Conservation (phyloP, 2,888 invertebrate genomes). For the Eupithecia abbreviata region DNA sequence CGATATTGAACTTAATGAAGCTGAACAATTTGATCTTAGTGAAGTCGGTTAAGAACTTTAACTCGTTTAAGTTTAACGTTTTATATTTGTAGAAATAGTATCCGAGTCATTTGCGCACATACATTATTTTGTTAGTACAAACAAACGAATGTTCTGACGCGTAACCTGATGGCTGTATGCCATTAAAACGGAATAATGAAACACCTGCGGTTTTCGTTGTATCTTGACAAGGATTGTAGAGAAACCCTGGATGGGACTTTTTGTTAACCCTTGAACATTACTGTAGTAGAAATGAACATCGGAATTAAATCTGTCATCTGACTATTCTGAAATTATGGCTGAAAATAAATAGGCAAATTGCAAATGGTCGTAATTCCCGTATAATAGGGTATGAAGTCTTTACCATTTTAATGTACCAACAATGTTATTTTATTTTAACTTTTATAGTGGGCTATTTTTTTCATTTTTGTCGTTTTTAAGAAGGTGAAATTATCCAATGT, state of each 20-base stretch:
- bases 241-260: neutral
- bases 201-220: conserved; percentile 77
- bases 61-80: neutral
- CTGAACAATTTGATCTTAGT: too few species aligned
- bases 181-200: conserved; percentile 82
- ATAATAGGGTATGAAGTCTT: too few species aligned
- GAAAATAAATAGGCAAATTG: too few species aligned
- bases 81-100: neutral
- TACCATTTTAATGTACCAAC: too few species aligned
- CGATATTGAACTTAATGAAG: too few species aligned
- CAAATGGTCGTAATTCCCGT: too few species aligned
- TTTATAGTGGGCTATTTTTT: too few species aligned
- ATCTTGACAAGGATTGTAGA: conserved; percentile 45
- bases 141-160: conserved; percentile 51
- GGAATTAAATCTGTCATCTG: neutral
- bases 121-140: conserved; percentile 39
- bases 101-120: conserved; percentile 9
- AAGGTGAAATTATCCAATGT: too few species aligned
- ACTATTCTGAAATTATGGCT: neutral
- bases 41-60: too few species aligned
- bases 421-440: too few species aligned
- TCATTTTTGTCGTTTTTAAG: too few species aligned
- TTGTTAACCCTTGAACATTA: neutral
- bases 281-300: neutral
- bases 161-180: conserved; percentile 69